These are phyloP conservation scores for Palythoa grandiflora DNA, from an alignment of 92 coral and sea anemone species.

Conservation along the genomic window DNA sequence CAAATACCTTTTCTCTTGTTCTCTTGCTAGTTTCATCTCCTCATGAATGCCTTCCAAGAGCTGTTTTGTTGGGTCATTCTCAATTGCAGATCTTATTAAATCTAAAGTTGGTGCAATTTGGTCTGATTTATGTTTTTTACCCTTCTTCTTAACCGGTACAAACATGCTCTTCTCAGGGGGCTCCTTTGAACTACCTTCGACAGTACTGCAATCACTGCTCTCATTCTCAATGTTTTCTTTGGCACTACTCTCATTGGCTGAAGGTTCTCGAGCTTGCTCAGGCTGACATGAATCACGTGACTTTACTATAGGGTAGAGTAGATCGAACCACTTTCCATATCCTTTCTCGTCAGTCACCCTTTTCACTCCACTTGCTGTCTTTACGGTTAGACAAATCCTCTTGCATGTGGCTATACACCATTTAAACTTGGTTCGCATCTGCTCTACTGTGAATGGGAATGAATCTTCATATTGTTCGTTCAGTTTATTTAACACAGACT, in stretches of 20 bases:
- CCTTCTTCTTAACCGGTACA: slow-evolving; percentile 30
- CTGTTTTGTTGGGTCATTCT: slow-evolving; percentile 50
- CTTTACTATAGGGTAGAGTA: slow-evolving; percentile 60
- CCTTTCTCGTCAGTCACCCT: slow-evolving; percentile 60
- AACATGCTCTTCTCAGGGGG: slow-evolving; percentile 35
- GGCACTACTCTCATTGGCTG: slow-evolving; percentile 46
- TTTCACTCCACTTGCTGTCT: slow-evolving; percentile 65
- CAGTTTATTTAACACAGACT: slow-evolving; percentile 38
- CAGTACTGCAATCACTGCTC: slow-evolving; percentile 11
- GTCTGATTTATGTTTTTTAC: slow-evolving; percentile 49
- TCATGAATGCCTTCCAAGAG: slow-evolving; percentile 43
- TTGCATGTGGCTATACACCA: slow-evolving; percentile 59
- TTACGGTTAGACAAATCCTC: slow-evolving; percentile 59
- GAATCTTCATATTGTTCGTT: slow-evolving; percentile 44
- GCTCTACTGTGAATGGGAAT: slow-evolving; percentile 29
- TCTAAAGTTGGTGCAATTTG: slow-evolving; percentile 51
- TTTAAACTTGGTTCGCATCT: slow-evolving; percentile 63
- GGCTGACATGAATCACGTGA: slow-evolving; percentile 72
- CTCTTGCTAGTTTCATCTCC: slow-evolving; percentile 58
- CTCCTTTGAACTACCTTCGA: slow-evolving; percentile 7
- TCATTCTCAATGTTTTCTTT: background rate
- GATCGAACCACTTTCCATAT: slow-evolving; percentile 63
- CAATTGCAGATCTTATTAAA: slow-evolving; percentile 50
- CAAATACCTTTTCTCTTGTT: slow-evolving; percentile 56
- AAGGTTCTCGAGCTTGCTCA: slow-evolving; percentile 67